These are phyloP conservation scores for Perdix hodgsoniae DNA, from an alignment of 2,797 vertebrate genomes.

Conservation along the genomic window DNA sequence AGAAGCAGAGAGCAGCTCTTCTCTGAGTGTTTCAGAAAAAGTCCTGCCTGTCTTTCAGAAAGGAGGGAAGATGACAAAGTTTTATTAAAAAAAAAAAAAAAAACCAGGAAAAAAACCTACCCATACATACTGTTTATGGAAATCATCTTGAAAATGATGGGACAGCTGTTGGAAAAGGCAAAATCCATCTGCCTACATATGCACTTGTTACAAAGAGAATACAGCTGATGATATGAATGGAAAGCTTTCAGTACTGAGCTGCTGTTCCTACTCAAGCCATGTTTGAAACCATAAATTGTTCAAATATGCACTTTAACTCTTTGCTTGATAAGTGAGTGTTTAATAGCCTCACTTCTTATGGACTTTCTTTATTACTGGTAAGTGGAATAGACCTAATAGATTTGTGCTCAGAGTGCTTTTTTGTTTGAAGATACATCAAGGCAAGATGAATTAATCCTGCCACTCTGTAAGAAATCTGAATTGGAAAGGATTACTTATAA, in stretches of 20 bases:
- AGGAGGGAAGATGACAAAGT: neutral
- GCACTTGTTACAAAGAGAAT: slow-evolving; percentile 26
- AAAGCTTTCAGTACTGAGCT: slow-evolving; percentile 16
- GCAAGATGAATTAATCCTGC: neutral
- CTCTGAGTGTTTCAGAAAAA: neutral
- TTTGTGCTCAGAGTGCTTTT: neutral
- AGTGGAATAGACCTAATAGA: neutral
- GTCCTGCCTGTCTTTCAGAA: neutral
- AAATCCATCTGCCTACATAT: slow-evolving; percentile 10
- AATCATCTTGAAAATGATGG: neutral
- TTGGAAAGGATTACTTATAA: neutral
- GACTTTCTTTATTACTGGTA: neutral
- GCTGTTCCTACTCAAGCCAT: neutral
- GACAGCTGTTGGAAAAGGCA: neutral
- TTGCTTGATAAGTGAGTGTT: neutral
- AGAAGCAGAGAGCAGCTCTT: neutral
- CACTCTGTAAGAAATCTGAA: neutral
- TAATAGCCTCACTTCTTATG: neutral
- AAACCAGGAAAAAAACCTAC: too few relatives aligned
- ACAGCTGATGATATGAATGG: slow-evolving; percentile 37
- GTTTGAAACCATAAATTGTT: neutral
- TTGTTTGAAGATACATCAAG: neutral
- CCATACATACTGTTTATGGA: neutral
- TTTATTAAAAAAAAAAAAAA: neutral
- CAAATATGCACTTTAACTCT: neutral